Base-by-base conservation (phyloP, 2,797 vertebrate species). In the Tenualosa thibaudeaui region DNA sequence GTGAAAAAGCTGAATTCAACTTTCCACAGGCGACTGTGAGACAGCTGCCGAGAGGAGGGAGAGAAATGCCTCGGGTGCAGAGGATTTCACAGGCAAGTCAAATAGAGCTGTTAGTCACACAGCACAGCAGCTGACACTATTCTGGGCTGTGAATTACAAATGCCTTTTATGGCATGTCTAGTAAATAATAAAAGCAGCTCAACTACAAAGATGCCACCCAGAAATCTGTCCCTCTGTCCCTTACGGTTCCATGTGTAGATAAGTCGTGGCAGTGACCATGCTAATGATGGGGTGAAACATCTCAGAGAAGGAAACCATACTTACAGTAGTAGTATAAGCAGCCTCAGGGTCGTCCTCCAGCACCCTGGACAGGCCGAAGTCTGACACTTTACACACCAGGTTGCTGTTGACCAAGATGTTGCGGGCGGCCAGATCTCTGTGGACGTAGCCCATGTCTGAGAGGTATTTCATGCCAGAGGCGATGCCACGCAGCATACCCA, bases 391-490 rank as follows among this genome's bases (percentile, higher is more conserved):
- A 89, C 98, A 99, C 89, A 99, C 96, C 88, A 99, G 92, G 92
- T 96, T 98, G 83, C 92, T 92, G 85, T 95, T 93, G 85, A 99
- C 97, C 91, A 99, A 90, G 91, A 99, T 98, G 92, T 99, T 99
- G 7, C 98, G 96, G 9, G 98, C 98, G 0, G 98, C 98, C 17
- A 99, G 95, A 85, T 99, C 98, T n/a, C 98, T 96, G 94, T 99
- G 98, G 84, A 99, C 96, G 0, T 99, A 99, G 85, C 98, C 97
- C 94, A 99, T 99, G 62, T 99, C 98, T 0, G 98, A 98, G 82
- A 99, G 98, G 90, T 98, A 99, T 90, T 96, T 97, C 98, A 99
- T 96, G 84, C 95, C 95, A 0, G 94, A 94, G 22, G 93, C 93
- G 2, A 96, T 92, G 89, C 95, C 95, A 0, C 93, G 95, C 90